phyloP scores from a whole-genome alignment of 2,888 invertebrate genomes.

The Incurvaria masculella region DNA sequence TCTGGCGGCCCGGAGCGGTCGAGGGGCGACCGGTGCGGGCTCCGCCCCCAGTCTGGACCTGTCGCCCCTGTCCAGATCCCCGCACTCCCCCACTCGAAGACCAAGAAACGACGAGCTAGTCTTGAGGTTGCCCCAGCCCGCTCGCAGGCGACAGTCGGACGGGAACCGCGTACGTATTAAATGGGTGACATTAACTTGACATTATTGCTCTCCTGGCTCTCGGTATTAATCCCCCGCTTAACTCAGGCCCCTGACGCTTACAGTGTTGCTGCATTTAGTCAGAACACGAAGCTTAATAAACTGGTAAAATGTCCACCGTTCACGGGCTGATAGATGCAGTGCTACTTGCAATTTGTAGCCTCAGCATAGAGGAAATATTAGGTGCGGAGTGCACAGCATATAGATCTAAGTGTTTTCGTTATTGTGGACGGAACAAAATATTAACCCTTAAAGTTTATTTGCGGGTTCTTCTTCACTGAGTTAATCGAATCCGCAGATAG shows the following conservation, averaged over 20 bases:
- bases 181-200: slow-evolving; percentile 49
- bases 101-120: slow-evolving; percentile 26
- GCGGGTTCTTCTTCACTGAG: no score
- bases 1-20: no score
- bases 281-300: neutral
- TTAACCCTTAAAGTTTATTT: no score
- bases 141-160: slow-evolving; percentile 31
- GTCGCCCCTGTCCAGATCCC: no score
- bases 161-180: slow-evolving; percentile 38
- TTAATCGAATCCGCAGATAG: no score
- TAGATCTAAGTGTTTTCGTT: no score
- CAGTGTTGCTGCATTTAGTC: neutral
- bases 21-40: no score
- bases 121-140: slow-evolving; percentile 13
- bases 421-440: no score
- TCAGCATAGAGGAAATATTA: no score
- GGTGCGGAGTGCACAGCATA: no score
- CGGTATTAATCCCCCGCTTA: slow-evolving; percentile 36
- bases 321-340: neutral
- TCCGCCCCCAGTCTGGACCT: no score
- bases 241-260: neutral
- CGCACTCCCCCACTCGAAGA: slow-evolving; percentile 22
- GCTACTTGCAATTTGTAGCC: neutral
- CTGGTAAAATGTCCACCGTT: neutral
- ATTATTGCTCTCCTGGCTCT: slow-evolving; percentile 46